Evolutionary conservation across 2,888 invertebrate species (phyloP), one percentile per base, ranked within the genome.

Genomic region (Cephus rjabovi): DNA sequence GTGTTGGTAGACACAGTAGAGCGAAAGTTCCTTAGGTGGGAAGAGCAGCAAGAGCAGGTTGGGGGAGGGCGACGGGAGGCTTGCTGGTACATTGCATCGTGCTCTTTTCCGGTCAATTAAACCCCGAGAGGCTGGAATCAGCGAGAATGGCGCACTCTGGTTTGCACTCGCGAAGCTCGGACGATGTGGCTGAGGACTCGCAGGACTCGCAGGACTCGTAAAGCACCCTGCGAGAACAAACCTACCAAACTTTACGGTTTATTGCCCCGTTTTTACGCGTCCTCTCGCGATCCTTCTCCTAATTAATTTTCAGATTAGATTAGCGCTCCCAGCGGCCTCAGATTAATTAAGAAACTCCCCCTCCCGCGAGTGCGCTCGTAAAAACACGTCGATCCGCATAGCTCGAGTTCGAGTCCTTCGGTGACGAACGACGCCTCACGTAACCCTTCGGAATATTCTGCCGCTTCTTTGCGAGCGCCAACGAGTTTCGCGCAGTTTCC

Each of bases 61-160:
- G 15, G 40, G 40, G 40, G 40, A 37, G 1, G 40, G 6, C 15
- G 40, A 15, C 1, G 6, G 15, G 6, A 6, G 40, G 6, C 15
- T 4, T 6, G 6, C 6, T 40, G 15, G 40, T 4, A 4, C 12
- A 1, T 30, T 70, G 15, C 15, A 23, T 2, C 73, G 69, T 77
- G 79, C 70, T 75, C 74, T 74, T 79, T 83, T 80, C 81, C 84
- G 83, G 80, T 82, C 84, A 82, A 84, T 85, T 84, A 86, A 81
- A 73, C 75, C 69, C 81, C 77, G 34, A 81, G 81, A 78, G 80
- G 79, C 76, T 77, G 79, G 76, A 74, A 78, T 79, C 77, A 76
- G 80, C 74, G 34, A n/a, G 23, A 23, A 74, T 12, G n/a, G 12
- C 23, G 74, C 74, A n/a, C n/a, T 34, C 34, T 74, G 74, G 15